Base-by-base conservation (phyloP, 2,888 invertebrate species). In the Lasius platythorax region DNA sequence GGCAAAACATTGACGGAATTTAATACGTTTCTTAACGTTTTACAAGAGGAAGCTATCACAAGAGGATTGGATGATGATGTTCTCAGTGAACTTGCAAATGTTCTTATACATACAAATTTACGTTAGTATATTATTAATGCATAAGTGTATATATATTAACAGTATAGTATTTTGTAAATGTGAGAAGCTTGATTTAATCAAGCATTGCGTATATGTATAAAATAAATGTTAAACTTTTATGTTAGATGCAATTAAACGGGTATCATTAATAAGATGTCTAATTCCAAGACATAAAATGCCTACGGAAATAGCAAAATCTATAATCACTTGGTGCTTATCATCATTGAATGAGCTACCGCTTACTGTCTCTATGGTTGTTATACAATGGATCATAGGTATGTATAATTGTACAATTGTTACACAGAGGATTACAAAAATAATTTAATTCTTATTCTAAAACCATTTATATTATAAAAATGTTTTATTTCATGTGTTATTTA, bases 381-480 rank as follows among this genome's bases (percentile, higher is more conserved):
- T 93, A 12, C 93, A 93, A 68, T 95, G 95, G 95, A 82, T 94
- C 12, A 86, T 92, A 67, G 93, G 93, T 90, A 89, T n/a, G n/a
- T n/a, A n/a, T 53, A 18, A 2, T n/a, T 46, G 0, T 46, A 46
- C 3, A 15, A 46, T 46, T 53, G 50, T 53, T 53, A 53, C 2
- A 53, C 6, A 53, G 8, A 18, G 18, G 2, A 2, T 50, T 50
- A 37, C 4, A 6, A 53, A n/a, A 8, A 53, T 8, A 8, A 87
- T 72, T 33, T 74, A 23, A 28, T 33, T 84, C 23, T 70, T 68
- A 2, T 23, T 46, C n/a, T 33, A 46, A 46, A 64, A 23, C 15
- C 23, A 40, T 37, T 30, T 53, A 23, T 15, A 76, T 72, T 74
- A 11, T 30, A 28, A 63, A 61, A 37, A 46, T 11, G 40, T 23